Percentiles rank a stretch among this genome's conserved stretches.
phyloP scores from a whole-genome alignment of 2,888 invertebrate species.

The Cheilosia variabilis region DNA sequence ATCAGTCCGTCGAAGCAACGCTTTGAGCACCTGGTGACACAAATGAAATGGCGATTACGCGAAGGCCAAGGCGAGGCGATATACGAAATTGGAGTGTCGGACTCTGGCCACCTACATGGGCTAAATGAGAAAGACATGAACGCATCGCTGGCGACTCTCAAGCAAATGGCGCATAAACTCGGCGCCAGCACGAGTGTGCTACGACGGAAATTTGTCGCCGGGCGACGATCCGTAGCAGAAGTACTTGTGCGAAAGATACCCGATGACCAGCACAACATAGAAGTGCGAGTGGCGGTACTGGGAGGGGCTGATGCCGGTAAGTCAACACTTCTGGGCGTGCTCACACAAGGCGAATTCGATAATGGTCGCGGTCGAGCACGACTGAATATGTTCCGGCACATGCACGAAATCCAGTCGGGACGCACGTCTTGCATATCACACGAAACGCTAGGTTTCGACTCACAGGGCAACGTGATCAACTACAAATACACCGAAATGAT shows the following conservation, averaged over 20 bases:
- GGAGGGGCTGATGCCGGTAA: conserved; percentile 99
- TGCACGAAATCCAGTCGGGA: conserved; percentile 97
- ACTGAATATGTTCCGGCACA: conserved; percentile 96
- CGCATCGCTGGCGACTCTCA: conserved; percentile 93
- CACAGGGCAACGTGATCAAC: conserved; percentile 92
- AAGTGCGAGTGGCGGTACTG: conserved; percentile 95
- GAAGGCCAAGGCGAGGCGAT: conserved; percentile 99
- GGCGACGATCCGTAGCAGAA: conserved; percentile 90
- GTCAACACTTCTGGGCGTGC: conserved; percentile 96
- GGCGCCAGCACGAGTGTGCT: conserved; percentile 92
- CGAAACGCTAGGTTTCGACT: conserved; percentile 98
- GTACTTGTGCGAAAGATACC: conserved; percentile 95
- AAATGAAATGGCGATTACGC: conserved; percentile 98
- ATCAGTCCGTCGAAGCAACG: conserved; percentile 95
- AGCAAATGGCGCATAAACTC: conserved; percentile 94
- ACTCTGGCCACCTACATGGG: conserved; percentile 94
- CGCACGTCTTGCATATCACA: conserved; percentile 97
- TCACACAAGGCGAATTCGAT: conserved; percentile 97
- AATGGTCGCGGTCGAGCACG: conserved; percentile 97
- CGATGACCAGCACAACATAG: conserved; percentile 94
- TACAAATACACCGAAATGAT: conserved; percentile 94
- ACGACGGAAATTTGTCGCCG: conserved; percentile 86
- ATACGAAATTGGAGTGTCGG: conserved; percentile 98
- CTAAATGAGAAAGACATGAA: conserved; percentile 92
- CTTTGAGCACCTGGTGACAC: conserved; percentile 98